phyloP scores from a whole-genome alignment of 1,140 invertebrate species.

The Pseudomyrmex gracilis region DNA sequence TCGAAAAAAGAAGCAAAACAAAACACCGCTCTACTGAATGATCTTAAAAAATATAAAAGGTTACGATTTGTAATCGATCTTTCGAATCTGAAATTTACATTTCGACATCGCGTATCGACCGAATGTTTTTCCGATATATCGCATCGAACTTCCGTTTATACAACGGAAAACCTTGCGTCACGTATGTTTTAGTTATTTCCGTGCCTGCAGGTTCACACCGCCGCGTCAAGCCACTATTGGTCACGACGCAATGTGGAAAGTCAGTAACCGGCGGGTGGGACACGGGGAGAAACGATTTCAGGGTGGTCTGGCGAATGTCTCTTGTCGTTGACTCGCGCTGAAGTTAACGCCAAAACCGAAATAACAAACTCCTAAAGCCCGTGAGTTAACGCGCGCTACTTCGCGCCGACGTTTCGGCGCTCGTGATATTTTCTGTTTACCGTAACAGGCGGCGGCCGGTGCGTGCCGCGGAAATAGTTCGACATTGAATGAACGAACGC shows the following conservation, averaged over 20 bases:
- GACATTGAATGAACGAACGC: constrained; percentile 19
- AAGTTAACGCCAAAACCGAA: constrained; percentile 79
- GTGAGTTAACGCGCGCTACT: constrained; percentile 72
- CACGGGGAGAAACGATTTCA: constrained; percentile 47
- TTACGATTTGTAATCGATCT: not conserved
- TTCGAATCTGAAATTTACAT: not conserved
- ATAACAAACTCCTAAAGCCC: constrained; percentile 79
- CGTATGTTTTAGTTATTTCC: constrained; percentile 71
- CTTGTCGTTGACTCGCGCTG: constrained; percentile 77
- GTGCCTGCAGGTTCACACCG: constrained; percentile 26
- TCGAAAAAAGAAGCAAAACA: no score
- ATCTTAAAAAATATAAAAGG: not conserved
- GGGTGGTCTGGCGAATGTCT: constrained; percentile 83
- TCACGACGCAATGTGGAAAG: constrained; percentile 64
- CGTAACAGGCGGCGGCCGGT: constrained; percentile 27
- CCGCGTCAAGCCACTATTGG: constrained; percentile 53
- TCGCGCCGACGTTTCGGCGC: constrained; percentile 59
- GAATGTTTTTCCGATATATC: not conserved
- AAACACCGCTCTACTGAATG: not conserved
- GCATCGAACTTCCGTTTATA: not conserved
- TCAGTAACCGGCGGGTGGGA: constrained; percentile 24
- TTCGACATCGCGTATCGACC: not conserved
- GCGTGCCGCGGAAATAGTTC: constrained; percentile 46
- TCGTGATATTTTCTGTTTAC: constrained; percentile 72
- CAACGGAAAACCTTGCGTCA: constrained; percentile 60